These are phyloP conservation scores for Xestia rhomboidea DNA, from an alignment of 2,888 invertebrate species.

Conservation along the genomic window DNA sequence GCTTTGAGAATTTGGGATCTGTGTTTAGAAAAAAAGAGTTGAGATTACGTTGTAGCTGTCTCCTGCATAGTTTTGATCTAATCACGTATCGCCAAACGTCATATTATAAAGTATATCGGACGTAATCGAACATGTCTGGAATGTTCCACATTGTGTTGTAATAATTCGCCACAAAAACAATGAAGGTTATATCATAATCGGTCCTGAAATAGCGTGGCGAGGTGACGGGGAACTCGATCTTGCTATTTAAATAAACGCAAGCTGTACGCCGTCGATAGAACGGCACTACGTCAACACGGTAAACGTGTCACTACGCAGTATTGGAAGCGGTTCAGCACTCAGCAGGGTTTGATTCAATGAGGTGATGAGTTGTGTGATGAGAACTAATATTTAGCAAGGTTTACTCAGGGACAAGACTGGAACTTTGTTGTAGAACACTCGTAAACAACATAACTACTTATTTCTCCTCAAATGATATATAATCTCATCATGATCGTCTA, in stretches of 20 bases:
- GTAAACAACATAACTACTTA: background rate
- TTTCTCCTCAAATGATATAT: background rate
- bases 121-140: slow-evolving; percentile 69
- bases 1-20: slow-evolving; percentile 34
- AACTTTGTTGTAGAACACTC: background rate
- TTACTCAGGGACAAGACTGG: background rate
- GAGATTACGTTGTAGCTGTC: slow-evolving; percentile 11
- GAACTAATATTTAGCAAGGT: slow-evolving; percentile 16
- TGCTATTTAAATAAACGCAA: slow-evolving; percentile 56
- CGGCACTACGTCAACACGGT: slow-evolving; percentile 45
- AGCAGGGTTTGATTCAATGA: slow-evolving; percentile 1
- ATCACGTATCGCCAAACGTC: slow-evolving; percentile 71
- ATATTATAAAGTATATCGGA: slow-evolving; percentile 71
- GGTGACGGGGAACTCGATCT: slow-evolving; percentile 55
- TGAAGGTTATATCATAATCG: slow-evolving; percentile 51
- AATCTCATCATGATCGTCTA: background rate
- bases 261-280: slow-evolving; percentile 55
- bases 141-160: slow-evolving; percentile 59
- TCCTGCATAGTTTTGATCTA: slow-evolving; percentile 54
- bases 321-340: background rate
- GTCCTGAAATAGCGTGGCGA: slow-evolving; percentile 46
- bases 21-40: background rate
- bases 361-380: background rate
- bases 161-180: slow-evolving; percentile 35
- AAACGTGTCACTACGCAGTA: slow-evolving; percentile 46